Percentiles rank a stretch among this genome's conserved stretches.
phyloP scores from a whole-genome alignment of 2,113 vertebrate genomes.

The Zapornia atra region DNA sequence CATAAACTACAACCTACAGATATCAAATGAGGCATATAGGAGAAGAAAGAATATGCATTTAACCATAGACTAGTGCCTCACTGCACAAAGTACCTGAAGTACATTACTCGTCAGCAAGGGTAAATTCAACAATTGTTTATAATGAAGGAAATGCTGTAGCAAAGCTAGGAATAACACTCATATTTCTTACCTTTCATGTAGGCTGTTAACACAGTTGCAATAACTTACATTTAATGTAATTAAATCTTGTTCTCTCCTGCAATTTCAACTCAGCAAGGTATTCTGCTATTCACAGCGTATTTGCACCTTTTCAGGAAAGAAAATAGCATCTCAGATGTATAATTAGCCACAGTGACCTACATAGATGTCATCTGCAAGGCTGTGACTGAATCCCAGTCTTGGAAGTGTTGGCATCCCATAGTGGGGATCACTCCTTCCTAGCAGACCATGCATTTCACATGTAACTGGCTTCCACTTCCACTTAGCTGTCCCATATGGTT shows the following conservation, averaged over 20 bases:
- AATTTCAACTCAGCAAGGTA: not conserved
- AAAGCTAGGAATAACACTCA: not conserved
- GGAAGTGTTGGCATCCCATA: not conserved
- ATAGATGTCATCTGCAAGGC: not conserved
- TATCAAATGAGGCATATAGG: not conserved
- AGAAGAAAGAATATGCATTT: not conserved
- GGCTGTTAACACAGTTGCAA: not conserved
- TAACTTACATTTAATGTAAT: not conserved
- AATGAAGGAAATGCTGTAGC: not conserved
- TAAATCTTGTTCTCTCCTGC: not conserved
- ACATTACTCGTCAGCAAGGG: not conserved
- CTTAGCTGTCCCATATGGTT: not conserved
- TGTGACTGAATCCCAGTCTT: not conserved
- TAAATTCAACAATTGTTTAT: not conserved
- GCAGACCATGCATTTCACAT: not conserved
- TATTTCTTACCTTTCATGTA: not conserved
- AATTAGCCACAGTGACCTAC: not conserved
- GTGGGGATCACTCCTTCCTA: not conserved
- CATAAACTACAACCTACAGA: not conserved
- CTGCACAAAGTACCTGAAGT: not conserved
- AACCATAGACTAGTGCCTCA: not conserved
- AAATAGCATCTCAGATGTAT: not conserved
- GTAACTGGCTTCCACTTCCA: not conserved
- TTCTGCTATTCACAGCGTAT: not conserved
- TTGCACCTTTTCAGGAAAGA: not conserved